Percentiles rank a stretch among this genome's conserved stretches.
These are phyloP conservation scores for Tineola bisselliella DNA, from an alignment of 2,888 invertebrate species.

Conservation along the genomic window DNA sequence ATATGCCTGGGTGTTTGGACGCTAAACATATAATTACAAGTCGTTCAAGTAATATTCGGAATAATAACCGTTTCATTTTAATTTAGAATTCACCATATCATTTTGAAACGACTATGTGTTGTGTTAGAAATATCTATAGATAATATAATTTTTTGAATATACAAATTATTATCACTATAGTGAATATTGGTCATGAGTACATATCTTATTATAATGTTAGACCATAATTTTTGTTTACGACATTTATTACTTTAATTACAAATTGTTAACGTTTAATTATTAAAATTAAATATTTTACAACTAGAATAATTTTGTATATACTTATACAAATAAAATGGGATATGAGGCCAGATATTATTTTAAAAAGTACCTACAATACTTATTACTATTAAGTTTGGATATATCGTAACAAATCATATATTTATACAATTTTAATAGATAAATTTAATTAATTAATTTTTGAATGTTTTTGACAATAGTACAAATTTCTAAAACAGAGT, in stretches of 20 bases:
- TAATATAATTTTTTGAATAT: slow-evolving; percentile 1
- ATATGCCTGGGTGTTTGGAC: slow-evolving; percentile 59
- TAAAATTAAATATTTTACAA: background rate
- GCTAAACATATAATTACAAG: slow-evolving; percentile 61
- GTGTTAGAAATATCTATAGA: background rate
- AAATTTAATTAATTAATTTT: background rate
- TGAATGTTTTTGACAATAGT: background rate
- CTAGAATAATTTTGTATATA: background rate
- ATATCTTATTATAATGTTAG: background rate
- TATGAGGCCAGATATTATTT: background rate
- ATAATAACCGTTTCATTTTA: slow-evolving; percentile 37
- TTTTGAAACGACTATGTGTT: slow-evolving; percentile 22
- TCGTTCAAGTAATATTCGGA: slow-evolving; percentile 48
- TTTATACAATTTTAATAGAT: slow-evolving; percentile 10
- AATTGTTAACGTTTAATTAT: background rate
- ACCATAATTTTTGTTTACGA: background rate
- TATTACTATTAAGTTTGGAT: background rate
- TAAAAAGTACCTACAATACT: background rate
- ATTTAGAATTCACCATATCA: slow-evolving; percentile 49
- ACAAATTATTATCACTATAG: background rate
- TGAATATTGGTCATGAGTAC: background rate
- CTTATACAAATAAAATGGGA: background rate
- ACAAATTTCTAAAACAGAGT: background rate
- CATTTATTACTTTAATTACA: background rate
- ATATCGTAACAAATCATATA: background rate